These are phyloP conservation scores for Leptinotarsa defecta DNA, from an alignment of 1,140 invertebrate species.

Conservation along the genomic window DNA sequence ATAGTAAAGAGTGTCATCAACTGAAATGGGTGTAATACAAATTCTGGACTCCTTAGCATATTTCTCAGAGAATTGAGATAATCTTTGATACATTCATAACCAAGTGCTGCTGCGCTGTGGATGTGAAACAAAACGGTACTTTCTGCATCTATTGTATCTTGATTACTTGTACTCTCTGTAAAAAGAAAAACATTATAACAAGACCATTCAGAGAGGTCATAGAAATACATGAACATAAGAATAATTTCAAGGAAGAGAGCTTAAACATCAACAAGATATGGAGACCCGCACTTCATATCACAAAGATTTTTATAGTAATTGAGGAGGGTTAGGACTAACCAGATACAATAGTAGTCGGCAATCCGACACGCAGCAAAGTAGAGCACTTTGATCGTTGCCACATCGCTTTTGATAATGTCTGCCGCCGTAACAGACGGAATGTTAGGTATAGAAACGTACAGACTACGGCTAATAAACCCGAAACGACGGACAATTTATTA, in stretches of 20 bases:
- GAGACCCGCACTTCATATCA: too few species aligned
- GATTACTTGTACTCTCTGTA: constrained; percentile 53
- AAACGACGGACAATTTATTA: background rate
- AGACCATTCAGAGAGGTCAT: too few species aligned
- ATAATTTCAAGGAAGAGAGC: too few species aligned
- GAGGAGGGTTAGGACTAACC: background rate
- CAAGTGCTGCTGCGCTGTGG: constrained; percentile 58
- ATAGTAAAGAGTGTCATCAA: constrained; percentile 60
- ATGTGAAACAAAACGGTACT: constrained; percentile 65
- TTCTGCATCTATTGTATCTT: constrained; percentile 56
- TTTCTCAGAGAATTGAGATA: constrained; percentile 61
- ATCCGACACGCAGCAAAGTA: too few species aligned
- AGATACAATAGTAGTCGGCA: too few species aligned
- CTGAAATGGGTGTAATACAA: constrained; percentile 62
- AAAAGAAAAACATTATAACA: constrained; percentile 29
- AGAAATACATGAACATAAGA: too few species aligned
- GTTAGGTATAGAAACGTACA: background rate
- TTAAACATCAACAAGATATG: too few species aligned
- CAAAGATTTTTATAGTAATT: background rate
- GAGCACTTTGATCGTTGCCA: too few species aligned
- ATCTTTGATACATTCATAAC: constrained; percentile 59
- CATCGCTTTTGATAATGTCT: too few species aligned
- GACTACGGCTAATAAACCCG: too few species aligned
- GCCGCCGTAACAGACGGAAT: too few species aligned
- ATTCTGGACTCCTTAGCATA: constrained; percentile 58